Evolutionary conservation across 2,797 vertebrate species (phyloP).

Genomic region (Caiman crocodilus): DNA sequence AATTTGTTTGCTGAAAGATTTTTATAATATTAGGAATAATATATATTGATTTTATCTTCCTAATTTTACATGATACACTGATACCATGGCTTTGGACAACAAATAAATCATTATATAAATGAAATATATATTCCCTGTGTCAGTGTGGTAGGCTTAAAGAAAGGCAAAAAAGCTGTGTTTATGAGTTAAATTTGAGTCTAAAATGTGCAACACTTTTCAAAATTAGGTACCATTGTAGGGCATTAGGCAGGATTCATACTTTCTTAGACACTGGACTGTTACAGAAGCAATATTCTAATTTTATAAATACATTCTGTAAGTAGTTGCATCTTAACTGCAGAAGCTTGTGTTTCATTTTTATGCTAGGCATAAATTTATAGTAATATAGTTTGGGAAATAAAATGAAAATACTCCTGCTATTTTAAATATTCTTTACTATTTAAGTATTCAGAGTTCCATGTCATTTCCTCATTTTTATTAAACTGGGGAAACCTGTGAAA

Average conservation of each 20-base stretch:
- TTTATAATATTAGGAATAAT: background rate
- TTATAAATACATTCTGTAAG: background rate
- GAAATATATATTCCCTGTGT: background rate
- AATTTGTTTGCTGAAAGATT: background rate
- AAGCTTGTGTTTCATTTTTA: background rate
- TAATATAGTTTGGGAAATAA: background rate
- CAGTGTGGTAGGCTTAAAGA: background rate
- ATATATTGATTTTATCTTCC: background rate
- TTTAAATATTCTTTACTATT: background rate
- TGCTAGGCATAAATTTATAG: background rate
- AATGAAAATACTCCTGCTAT: background rate
- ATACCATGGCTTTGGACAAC: background rate
- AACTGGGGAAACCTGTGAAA: background rate
- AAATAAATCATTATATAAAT: background rate
- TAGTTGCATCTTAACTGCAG: background rate
- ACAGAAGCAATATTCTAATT: no score
- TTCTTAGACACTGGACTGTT: background rate
- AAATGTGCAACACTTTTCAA: background rate
- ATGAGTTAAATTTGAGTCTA: background rate
- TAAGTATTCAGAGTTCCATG: background rate
- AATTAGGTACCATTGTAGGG: background rate
- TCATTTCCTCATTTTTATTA: background rate
- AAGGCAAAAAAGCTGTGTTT: accelerated
- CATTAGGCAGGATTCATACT: background rate
- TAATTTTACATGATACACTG: background rate